Base-by-base conservation (phyloP, 2,888 invertebrate genomes). In the Caenorhabditis macrosperma region DNA sequence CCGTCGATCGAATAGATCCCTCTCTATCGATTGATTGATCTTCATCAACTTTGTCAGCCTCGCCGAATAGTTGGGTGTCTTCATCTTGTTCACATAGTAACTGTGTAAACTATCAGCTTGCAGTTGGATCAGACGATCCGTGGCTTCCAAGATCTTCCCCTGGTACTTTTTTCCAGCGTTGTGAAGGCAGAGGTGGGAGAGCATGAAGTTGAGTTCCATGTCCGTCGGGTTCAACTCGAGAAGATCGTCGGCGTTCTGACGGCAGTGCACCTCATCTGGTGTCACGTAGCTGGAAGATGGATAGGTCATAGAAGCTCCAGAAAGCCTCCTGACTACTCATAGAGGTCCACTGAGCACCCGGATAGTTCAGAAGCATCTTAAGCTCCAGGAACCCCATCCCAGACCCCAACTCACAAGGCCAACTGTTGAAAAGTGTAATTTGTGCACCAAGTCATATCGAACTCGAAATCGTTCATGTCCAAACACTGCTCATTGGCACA, bases 21-120 rank as follows among this genome's bases (percentile, higher is more conserved):
- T 60, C 60, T 84, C 84, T 1, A 84, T 72, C 15, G 60, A 44
- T 17, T 78, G 74, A 38, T 74, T 69, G 28, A 84, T 72, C 9
- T 55, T 68, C 81, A 82, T 81, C 57, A 84, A 48, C 59, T 80
- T 66, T 15, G 75, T 55, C 9, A 84, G 61, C 44, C 82, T 28
- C 10, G 61, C 64, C 1, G 84, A 81, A 44, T 84, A 84, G 30
- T 82, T 71, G 0, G 77, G 50, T 26, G 55, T 63, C 41, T 71
- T 76, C 26, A 60, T n/a, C 1, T 64, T 66, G 5, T 75, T 63
- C 10, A 57, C 44, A 52, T 82, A 82, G 30, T 80, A 80, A 7
- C 75, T 17, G 26, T 83, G 82, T 1, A 83, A 20, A 60, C 78
- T 79, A 46, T 75, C 44, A 1, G 78, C 68, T 17, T 79, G 55